Percentiles rank a stretch among this genome's conserved stretches.
Evolutionary conservation across 2,888 invertebrate species (phyloP).

Genomic region (Aphodius granarius): DNA sequence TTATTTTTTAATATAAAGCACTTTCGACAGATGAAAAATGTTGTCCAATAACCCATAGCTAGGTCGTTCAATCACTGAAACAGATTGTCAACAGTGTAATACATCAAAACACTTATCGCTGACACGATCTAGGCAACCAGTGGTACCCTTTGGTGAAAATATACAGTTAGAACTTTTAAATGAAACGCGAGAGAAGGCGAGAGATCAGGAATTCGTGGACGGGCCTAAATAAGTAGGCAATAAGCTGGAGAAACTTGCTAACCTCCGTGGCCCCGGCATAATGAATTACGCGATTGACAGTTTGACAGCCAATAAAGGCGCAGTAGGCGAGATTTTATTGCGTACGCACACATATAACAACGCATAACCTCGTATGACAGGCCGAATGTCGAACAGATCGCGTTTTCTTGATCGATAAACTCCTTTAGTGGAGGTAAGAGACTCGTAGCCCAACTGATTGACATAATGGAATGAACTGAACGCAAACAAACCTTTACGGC

Average conservation of each 20-base stretch:
- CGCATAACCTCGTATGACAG: no score
- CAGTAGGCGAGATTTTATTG: conserved; percentile 47
- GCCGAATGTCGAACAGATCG: background rate
- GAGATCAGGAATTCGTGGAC: background rate
- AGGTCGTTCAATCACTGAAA: background rate
- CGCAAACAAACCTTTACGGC: background rate
- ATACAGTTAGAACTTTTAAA: background rate
- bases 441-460: background rate
- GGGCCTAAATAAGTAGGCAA: conserved; percentile 12
- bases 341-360: conserved; percentile 26
- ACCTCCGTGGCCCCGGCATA: conserved; percentile 39
- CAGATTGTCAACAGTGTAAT: conserved; percentile 16
- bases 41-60: background rate
- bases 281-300: conserved; percentile 49
- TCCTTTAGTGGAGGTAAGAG: background rate
- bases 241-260: conserved; percentile 31
- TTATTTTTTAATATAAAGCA: background rate
- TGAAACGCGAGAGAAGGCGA: background rate
- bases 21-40: background rate
- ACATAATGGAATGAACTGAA: background rate
- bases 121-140: background rate
- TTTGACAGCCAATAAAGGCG: conserved; percentile 50
- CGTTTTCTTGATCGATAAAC: background rate
- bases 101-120: conserved; percentile 15
- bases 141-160: background rate